Base-by-base conservation (phyloP, 2,797 vertebrate genomes). In the Phrynocephalus vlangalii region DNA sequence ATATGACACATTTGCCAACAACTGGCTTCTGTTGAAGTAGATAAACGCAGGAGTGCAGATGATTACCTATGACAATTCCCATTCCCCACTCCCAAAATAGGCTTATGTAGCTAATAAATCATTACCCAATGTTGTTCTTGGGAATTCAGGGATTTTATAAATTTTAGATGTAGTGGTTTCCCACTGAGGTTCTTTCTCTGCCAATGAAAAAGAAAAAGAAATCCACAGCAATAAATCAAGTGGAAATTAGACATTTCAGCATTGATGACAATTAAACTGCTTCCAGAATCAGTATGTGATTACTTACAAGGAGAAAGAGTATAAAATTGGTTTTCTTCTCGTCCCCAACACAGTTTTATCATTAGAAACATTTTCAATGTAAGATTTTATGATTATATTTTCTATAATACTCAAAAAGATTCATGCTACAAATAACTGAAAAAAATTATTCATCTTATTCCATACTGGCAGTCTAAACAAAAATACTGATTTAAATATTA, bases 161-260 rank as follows among this genome's bases (percentile, higher is more conserved):
- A 16, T 89, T 83, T 93, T 91, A 83, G n/a, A 73, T 87, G 75
- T n/a, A 89, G 81, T 30, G 88, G 56, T 92, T 93, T 93, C 82
- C 63, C 88, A 91, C 77, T 26, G 3, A 94, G 78, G 78, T 67
- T 82, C 91, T 93, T 91, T 85, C 86, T 94, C 72, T 93, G 60
- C 13, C 8, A 0, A 89, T 92, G 79, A 50, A 88, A 92, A 94
- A 91, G 68, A 70, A 85, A 78, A 85, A 86, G 10, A 11, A 90
- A 90, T 94, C 83, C 52, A 56, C 13, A 86, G 26, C 85, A 83
- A 89, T 84, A 33, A 63, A 86, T 82, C 11, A 88, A 83, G 83
- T 44, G 24, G 68, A 3, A 73, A 48, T 84, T 30, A 85, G 0
- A 81, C 3, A 16, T 0, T 66, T 48, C n/a, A 87, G 75, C 10